Percentiles rank a stretch among this genome's conserved stretches.
phyloP scores from a whole-genome alignment of 2,113 vertebrate species.

The Pardalotus punctatus region DNA sequence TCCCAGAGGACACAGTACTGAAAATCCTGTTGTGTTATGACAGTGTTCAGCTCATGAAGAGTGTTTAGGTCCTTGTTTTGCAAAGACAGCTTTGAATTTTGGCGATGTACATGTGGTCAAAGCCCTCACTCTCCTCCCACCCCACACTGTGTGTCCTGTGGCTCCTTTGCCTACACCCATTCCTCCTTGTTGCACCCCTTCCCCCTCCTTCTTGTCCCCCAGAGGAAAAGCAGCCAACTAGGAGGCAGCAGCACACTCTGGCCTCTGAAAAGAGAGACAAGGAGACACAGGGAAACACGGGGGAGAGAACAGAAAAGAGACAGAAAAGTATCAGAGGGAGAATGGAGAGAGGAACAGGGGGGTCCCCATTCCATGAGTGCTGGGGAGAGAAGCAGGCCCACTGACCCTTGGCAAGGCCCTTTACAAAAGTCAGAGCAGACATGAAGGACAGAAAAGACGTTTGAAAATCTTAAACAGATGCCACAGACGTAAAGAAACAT shows the following conservation, averaged over 20 bases:
- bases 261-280: background rate
- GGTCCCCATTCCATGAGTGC: rapidly evolving
- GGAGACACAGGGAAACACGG: background rate
- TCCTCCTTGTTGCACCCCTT: background rate
- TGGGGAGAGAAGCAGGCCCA: rapidly evolving
- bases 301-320: background rate
- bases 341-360: background rate
- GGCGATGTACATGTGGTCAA: rapidly evolving
- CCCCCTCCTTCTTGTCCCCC: rapidly evolving
- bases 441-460: background rate
- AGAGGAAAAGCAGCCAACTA: background rate
- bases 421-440: background rate
- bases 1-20: rapidly evolving
- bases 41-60: background rate
- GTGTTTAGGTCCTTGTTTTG: background rate
- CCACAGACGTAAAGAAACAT: background rate
- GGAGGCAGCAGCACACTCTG: background rate
- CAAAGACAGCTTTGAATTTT: background rate
- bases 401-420: background rate
- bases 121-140: background rate
- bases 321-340: background rate
- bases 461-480: background rate
- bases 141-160: rapidly evolving
- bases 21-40: background rate
- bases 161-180: background rate